Conservation (phyloP, 2,888 invertebrate species). For the Leptinotarsa haldemani region DNA sequence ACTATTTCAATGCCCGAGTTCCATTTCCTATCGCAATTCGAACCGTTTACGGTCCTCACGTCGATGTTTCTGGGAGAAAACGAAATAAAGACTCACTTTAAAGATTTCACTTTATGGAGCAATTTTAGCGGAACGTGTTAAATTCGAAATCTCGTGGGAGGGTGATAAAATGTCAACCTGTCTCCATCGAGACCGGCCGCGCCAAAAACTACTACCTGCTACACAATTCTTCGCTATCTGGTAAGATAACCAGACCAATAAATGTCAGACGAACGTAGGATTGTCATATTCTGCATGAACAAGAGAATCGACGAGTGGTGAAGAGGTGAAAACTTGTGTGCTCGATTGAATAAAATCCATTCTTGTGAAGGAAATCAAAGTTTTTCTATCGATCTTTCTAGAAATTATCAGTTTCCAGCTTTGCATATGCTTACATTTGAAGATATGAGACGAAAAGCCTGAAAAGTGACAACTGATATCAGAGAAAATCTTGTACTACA, state of each 20-base stretch:
- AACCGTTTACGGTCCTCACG: constrained; percentile 16
- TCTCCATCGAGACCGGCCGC: constrained; percentile 26
- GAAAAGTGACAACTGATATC: too few relatives aligned
- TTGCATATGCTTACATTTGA: too few relatives aligned
- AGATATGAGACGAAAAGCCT: too few relatives aligned
- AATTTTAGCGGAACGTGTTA: constrained; percentile 33
- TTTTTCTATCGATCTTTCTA: too few relatives aligned
- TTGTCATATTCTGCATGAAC: constrained; percentile 9
- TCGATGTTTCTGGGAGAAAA: constrained; percentile 18
- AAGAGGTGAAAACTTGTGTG: background rate
- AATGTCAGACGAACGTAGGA: constrained; percentile 17
- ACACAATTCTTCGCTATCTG: constrained; percentile 29
- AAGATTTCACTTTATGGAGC: constrained; percentile 18
- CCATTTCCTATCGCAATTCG: constrained; percentile 4
- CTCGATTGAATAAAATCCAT: too few relatives aligned
- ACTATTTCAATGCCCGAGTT: background rate
- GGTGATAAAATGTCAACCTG: constrained; percentile 38
- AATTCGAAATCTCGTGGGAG: constrained; percentile 34
- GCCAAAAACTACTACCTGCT: constrained; percentile 32
- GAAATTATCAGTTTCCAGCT: too few relatives aligned
- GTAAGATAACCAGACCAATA: constrained; percentile 19
- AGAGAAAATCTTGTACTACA: too few relatives aligned
- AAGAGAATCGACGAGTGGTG: constrained; percentile 4
- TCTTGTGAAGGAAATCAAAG: too few relatives aligned
- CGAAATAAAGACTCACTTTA: constrained; percentile 20